phyloP scores from a whole-genome alignment of 2,113 vertebrate genomes.

The Plestiodon gilberti region DNA sequence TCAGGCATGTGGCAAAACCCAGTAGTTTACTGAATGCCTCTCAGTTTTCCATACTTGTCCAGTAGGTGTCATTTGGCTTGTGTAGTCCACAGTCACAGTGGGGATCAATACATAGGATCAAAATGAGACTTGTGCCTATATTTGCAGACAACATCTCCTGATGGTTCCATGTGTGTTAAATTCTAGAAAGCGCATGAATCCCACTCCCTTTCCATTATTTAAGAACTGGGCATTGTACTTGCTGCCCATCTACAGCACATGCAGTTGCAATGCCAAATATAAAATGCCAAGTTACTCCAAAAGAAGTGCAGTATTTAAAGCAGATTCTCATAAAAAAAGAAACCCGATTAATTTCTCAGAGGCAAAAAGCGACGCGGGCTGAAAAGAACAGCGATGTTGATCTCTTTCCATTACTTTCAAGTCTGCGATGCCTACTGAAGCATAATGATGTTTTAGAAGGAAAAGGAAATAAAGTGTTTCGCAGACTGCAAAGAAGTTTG shows the following conservation, averaged over 20 bases:
- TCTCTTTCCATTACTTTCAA: slow-evolving; percentile 54
- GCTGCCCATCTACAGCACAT: background rate
- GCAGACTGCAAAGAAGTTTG: slow-evolving; percentile 47
- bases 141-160: background rate
- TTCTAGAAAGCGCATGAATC: background rate
- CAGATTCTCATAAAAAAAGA: slow-evolving; percentile 33
- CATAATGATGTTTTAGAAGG: slow-evolving; percentile 25
- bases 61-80: too few species aligned
- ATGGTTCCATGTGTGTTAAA: background rate
- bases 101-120: too few species aligned
- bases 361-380: slow-evolving; percentile 39
- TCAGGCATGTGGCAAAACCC: too few species aligned
- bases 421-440: slow-evolving; percentile 32
- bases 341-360: slow-evolving; percentile 46
- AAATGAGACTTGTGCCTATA: too few species aligned
- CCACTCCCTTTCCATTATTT: background rate
- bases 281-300: background rate
- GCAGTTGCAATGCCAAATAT: background rate
- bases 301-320: slow-evolving; percentile 47
- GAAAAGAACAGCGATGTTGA: slow-evolving; percentile 47
- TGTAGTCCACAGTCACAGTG: too few species aligned
- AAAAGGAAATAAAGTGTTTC: slow-evolving; percentile 38
- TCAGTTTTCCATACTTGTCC: too few species aligned
- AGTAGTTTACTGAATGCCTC: too few species aligned
- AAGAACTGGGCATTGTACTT: background rate